Conservation (phyloP, 2,113 vertebrate genomes). For the Speoplatyrhinus poulsoni region DNA sequence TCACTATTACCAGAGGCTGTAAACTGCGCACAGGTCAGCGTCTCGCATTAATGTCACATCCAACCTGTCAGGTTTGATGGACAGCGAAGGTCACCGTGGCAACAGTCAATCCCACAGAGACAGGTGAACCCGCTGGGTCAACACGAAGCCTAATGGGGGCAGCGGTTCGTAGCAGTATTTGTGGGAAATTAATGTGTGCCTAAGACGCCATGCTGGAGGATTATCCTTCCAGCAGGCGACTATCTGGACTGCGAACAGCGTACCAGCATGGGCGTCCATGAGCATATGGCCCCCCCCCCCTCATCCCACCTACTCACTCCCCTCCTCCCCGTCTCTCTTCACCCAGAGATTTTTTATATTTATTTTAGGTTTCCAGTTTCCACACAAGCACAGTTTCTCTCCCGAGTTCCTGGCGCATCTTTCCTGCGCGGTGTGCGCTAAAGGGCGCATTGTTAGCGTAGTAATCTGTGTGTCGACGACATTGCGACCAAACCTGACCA, state of each 20-base stretch:
- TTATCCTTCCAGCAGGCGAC: slow-evolving; percentile 57
- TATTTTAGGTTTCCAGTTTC: neutral
- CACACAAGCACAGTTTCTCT: too few species aligned
- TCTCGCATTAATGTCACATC: slow-evolving; percentile 41
- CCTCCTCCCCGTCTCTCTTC: neutral
- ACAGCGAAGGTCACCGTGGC: slow-evolving; percentile 58
- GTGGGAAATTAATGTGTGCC: slow-evolving; percentile 47
- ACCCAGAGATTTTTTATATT: neutral
- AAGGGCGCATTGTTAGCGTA: neutral
- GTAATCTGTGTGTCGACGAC: too few species aligned
- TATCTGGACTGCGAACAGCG: slow-evolving; percentile 58
- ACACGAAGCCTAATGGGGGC: slow-evolving; percentile 56
- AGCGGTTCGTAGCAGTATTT: slow-evolving; percentile 50
- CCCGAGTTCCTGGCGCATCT: neutral
- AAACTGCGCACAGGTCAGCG: slow-evolving; percentile 3
- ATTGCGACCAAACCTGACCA: too few species aligned
- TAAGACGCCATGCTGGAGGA: slow-evolving; percentile 55
- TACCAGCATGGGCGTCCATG: slow-evolving; percentile 47
- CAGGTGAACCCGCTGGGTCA: slow-evolving; percentile 48
- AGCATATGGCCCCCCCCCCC: slow-evolving; percentile 55
- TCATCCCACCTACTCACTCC: slow-evolving; percentile 50
- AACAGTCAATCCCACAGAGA: slow-evolving; percentile 43
- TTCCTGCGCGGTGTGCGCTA: neutral
- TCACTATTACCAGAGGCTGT: slow-evolving; percentile 13
- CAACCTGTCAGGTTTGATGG: slow-evolving; percentile 49